Percentiles rank a stretch among this genome's conserved stretches.
These are phyloP conservation scores for Lordiphosa fenestrarum DNA, from an alignment of 2,888 invertebrate genomes.

Conservation along the genomic window DNA sequence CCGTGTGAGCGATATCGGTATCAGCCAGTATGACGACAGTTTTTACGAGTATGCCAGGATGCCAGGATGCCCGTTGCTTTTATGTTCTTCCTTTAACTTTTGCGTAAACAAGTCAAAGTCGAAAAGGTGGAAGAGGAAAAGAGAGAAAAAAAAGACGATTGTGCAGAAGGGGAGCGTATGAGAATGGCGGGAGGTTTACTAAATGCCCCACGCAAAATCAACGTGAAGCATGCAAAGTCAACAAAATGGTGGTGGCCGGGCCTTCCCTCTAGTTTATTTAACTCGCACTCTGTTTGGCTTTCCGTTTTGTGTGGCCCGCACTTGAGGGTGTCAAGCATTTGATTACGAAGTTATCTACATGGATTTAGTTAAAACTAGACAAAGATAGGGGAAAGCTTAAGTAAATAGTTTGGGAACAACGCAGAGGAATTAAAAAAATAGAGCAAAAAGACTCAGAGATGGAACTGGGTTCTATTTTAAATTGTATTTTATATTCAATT, in stretches of 20 bases:
- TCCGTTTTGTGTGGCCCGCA: slow-evolving; percentile 3
- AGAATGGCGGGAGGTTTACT: slow-evolving; percentile 20
- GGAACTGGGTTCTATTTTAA: too few relatives aligned
- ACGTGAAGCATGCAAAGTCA: slow-evolving; percentile 15
- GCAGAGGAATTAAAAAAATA: too few relatives aligned
- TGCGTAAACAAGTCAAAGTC: slow-evolving; percentile 70
- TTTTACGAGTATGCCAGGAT: slow-evolving; percentile 67
- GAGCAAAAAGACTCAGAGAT: too few relatives aligned
- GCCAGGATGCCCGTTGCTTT: slow-evolving; percentile 55
- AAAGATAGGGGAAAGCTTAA: neutral
- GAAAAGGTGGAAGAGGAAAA: slow-evolving; percentile 57
- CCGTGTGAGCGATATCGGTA: slow-evolving; percentile 49
- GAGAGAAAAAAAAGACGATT: slow-evolving; percentile 7
- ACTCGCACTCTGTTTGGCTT: slow-evolving; percentile 19
- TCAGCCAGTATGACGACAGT: slow-evolving; percentile 68
- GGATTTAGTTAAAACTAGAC: neutral
- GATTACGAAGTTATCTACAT: slow-evolving; percentile 9
- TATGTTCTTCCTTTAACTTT: slow-evolving; percentile 70
- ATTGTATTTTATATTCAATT: too few relatives aligned
- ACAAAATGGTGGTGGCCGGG: slow-evolving; percentile 26
- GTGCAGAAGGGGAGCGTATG: slow-evolving; percentile 3
- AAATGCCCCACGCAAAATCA: slow-evolving; percentile 25
- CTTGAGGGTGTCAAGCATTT: slow-evolving; percentile 9
- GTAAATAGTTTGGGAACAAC: neutral
- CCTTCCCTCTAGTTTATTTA: slow-evolving; percentile 13